These are phyloP conservation scores for Galago senegalensis DNA, from an alignment of 2,797 vertebrate genomes.

Conservation along the genomic window DNA sequence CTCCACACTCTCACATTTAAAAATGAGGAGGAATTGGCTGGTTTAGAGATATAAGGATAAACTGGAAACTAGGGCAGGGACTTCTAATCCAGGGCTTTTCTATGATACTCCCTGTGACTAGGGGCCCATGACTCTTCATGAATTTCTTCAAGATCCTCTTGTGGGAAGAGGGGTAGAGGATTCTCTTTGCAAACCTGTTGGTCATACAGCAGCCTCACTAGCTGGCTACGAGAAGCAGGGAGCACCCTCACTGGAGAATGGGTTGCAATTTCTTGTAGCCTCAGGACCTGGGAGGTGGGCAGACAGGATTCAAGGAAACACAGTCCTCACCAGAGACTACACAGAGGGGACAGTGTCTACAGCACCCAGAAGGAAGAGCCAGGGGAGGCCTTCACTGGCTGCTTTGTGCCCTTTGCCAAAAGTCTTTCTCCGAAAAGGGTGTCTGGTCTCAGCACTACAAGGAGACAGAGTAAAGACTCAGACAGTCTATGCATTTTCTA, in stretches of 20 bases:
- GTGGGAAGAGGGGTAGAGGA: neutral
- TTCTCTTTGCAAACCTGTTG: neutral
- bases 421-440: neutral
- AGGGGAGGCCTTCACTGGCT: fast-evolving
- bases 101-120: neutral
- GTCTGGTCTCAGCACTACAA: neutral
- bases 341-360: neutral
- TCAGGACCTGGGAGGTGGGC: neutral
- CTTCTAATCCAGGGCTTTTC: neutral
- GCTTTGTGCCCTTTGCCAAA: neutral
- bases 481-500: neutral
- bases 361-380: neutral
- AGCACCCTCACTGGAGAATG: fast-evolving
- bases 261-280: neutral
- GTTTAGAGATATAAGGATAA: neutral
- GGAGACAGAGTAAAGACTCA: neutral
- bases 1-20: conserved; percentile 38
- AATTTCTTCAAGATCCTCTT: neutral
- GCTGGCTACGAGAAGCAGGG: neutral
- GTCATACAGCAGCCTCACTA: neutral
- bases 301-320: neutral
- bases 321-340: neutral
- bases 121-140: neutral
- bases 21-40: neutral
- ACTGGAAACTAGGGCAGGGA: neutral